Percentiles rank a stretch among this genome's conserved stretches.
phyloP scores from a whole-genome alignment of 1,140 invertebrate genomes.

The Drosophila orosa region DNA sequence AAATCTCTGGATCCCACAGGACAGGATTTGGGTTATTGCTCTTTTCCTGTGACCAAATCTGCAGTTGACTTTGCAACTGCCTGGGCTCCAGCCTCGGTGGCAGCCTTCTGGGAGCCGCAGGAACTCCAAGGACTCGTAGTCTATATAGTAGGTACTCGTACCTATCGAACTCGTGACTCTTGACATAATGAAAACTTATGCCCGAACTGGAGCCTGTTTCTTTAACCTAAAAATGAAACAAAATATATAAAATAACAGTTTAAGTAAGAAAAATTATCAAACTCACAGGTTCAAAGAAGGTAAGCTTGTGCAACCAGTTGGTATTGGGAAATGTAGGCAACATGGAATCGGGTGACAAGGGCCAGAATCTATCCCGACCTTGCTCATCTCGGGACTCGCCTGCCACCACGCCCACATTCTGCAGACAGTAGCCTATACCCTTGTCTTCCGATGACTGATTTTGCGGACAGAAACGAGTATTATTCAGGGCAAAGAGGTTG shows the following conservation, averaged over 20 bases:
- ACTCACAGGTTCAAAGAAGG: constrained; percentile 29
- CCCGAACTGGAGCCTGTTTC: constrained; percentile 25
- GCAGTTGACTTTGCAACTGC: constrained; percentile 22
- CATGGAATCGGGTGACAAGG: constrained; percentile 90
- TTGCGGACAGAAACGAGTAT: constrained; percentile 89
- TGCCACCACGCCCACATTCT: constrained; percentile 93
- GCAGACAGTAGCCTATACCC: constrained; percentile 95
- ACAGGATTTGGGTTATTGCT: constrained; percentile 17
- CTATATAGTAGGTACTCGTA: constrained; percentile 25
- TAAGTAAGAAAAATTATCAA: rapidly evolving
- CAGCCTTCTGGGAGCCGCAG: constrained; percentile 4
- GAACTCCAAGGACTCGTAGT: constrained; percentile 11
- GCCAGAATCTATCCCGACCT: constrained; percentile 92
- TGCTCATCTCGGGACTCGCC: constrained; percentile 93
- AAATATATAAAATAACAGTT: not conserved
- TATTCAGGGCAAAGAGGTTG: constrained; percentile 88
- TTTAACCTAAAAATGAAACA: not conserved
- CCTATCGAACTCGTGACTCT: constrained; percentile 33
- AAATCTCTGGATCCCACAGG: not conserved
- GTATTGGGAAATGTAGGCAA: constrained; percentile 88
- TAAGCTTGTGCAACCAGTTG: constrained; percentile 54
- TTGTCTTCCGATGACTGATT: constrained; percentile 93
- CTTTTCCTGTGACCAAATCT: constrained; percentile 17
- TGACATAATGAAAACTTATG: constrained; percentile 38
- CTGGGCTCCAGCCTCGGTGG: constrained; percentile 12